These are phyloP conservation scores for Myrmecobius fasciatus DNA, from an alignment of 2,113 vertebrate genomes.

Conservation along the genomic window DNA sequence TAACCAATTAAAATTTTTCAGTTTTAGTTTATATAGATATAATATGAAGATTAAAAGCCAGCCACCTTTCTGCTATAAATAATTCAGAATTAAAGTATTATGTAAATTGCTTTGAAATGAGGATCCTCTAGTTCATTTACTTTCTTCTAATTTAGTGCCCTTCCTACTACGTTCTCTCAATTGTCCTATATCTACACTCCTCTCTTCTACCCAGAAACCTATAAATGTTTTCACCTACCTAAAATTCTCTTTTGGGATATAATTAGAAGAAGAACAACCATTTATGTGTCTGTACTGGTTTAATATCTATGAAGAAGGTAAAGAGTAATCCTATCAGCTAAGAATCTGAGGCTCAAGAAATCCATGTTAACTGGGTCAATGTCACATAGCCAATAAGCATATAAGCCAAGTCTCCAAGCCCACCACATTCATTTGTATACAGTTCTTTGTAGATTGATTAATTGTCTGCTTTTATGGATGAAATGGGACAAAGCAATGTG, in stretches of 20 bases:
- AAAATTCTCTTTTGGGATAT: conserved; percentile 1
- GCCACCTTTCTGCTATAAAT: not conserved
- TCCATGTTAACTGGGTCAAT: not conserved
- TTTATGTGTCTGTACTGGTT: not conserved
- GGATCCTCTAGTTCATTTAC: not conserved
- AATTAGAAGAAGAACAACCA: not conserved
- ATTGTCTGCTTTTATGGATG: not conserved
- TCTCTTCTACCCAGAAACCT: not conserved
- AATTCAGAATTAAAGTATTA: not conserved
- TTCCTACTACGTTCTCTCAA: not conserved
- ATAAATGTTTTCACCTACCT: not conserved
- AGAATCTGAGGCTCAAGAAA: not conserved
- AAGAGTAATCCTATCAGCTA: not conserved
- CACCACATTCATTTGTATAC: not conserved
- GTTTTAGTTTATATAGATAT: not conserved
- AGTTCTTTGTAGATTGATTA: not conserved
- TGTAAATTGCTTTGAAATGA: not conserved
- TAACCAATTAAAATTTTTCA: conserved; percentile 2
- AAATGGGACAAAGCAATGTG: not conserved
- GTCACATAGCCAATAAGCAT: not conserved
- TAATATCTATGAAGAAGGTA: not conserved
- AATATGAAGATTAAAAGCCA: not conserved
- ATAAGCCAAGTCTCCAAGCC: not conserved
- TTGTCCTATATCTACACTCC: not conserved
- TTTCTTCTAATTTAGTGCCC: not conserved